phyloP scores from a whole-genome alignment of 2,797 vertebrate species.

The Myotis daubentonii region DNA sequence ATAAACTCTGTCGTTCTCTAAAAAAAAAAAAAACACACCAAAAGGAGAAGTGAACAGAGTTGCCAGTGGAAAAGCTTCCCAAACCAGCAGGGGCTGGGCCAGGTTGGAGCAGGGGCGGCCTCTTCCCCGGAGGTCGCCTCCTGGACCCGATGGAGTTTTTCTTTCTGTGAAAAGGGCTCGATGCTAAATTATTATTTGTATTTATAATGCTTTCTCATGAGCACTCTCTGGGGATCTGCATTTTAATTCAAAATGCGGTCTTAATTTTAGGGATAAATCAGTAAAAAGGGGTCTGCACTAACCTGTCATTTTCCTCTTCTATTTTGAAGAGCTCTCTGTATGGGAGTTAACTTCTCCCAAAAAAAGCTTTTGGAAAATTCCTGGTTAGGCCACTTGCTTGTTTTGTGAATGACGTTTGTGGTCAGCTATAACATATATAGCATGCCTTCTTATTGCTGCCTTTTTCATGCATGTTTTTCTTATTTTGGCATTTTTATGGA shows the following conservation, averaged over 20 bases:
- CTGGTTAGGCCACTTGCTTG: conserved; percentile 59
- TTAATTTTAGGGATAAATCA: conserved; percentile 70
- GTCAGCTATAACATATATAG: conserved; percentile 68
- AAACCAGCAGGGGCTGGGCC: not conserved
- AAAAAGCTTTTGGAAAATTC: conserved; percentile 73
- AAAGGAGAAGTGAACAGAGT: conserved; percentile 15
- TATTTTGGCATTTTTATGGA: conserved; percentile 75
- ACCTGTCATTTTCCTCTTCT: conserved; percentile 78
- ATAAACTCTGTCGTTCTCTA: conserved; percentile 26
- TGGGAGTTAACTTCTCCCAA: conserved; percentile 57
- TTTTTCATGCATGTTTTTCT: conserved; percentile 75
- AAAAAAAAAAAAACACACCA: conserved; percentile 55
- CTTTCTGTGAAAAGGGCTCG: not conserved
- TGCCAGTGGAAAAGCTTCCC: conserved; percentile 56
- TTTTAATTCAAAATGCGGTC: conserved; percentile 37
- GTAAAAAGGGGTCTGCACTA: conserved; percentile 61
- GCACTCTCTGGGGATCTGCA: not conserved
- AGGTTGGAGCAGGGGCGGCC: not conserved
- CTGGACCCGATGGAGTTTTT: not conserved
- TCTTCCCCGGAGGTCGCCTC: not conserved
- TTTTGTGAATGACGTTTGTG: conserved; percentile 73
- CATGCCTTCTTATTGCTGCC: conserved; percentile 64
- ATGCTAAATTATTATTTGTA: not conserved
- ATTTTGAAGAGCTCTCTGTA: conserved; percentile 73
- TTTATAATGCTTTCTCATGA: not conserved